Percentiles rank a stretch among this genome's conserved stretches.
Evolutionary conservation across 2,888 invertebrate species (phyloP).

Genomic region (Brachyptera risi): DNA sequence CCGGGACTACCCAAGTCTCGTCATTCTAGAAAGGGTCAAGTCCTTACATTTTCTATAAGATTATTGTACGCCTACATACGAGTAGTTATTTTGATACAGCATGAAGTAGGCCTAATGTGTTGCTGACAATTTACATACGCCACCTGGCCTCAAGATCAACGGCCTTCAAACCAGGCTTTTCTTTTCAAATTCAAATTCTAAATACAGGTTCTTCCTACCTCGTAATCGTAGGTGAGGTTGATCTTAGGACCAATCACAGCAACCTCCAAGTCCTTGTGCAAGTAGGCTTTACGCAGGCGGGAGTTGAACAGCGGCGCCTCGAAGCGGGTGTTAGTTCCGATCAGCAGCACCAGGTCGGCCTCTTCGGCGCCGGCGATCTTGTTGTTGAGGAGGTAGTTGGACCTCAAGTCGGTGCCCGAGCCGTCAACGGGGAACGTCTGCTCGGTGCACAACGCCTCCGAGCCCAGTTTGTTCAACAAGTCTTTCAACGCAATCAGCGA

Average conservation of each 20-base stretch:
- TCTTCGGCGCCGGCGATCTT: slow-evolving; percentile 88
- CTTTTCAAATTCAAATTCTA: too few relatives aligned
- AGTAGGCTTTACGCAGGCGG: slow-evolving; percentile 88
- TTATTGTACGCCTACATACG: too few relatives aligned
- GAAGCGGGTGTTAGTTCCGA: slow-evolving; percentile 95
- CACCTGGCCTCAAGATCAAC: too few relatives aligned
- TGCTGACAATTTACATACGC: too few relatives aligned
- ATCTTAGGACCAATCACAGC: slow-evolving; percentile 87
- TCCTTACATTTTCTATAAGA: too few relatives aligned
- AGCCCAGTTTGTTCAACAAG: slow-evolving; percentile 79
- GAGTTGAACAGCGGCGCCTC: slow-evolving; percentile 97
- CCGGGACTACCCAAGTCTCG: too few relatives aligned
- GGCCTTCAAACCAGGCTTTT: too few relatives aligned
- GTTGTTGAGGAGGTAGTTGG: slow-evolving; percentile 89
- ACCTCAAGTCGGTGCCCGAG: slow-evolving; percentile 80
- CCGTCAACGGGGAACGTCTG: slow-evolving; percentile 80
- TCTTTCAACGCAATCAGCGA: slow-evolving; percentile 89
- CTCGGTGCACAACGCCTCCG: slow-evolving; percentile 86
- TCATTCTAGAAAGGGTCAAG: too few relatives aligned
- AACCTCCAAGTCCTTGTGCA: slow-evolving; percentile 86
- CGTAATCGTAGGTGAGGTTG: slow-evolving; percentile 89
- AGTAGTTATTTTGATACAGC: too few relatives aligned
- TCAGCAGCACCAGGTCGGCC: slow-evolving; percentile 84
- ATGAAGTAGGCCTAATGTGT: too few relatives aligned
- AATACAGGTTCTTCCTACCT: slow-evolving; percentile 50